Percentiles rank a stretch among this genome's conserved stretches.
phyloP scores from a whole-genome alignment of 2,113 vertebrate genomes.

The Etheostoma spectabile region DNA sequence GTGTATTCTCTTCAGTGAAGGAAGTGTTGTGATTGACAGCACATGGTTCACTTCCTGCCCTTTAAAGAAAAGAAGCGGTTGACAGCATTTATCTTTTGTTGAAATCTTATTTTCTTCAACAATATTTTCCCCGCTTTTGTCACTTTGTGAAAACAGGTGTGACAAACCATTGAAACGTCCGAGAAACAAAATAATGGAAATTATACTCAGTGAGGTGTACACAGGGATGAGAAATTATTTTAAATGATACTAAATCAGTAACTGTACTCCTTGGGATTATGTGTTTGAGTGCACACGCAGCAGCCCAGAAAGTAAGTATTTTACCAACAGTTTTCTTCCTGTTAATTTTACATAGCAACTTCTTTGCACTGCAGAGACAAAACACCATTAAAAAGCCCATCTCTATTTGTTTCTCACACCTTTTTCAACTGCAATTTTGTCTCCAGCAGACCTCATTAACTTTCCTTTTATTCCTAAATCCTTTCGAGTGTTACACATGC shows the following conservation, averaged over 20 bases:
- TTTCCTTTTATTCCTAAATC: conserved; percentile 73
- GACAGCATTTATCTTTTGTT: conserved; percentile 40
- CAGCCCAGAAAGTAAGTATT: conserved; percentile 20
- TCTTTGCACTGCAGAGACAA: conserved; percentile 47
- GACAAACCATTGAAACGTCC: conserved; percentile 35
- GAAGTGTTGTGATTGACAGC: conserved; percentile 14
- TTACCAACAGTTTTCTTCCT: conserved; percentile 10
- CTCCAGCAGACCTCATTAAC: conserved; percentile 70
- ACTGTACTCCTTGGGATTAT: conserved; percentile 11
- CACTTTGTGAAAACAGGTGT: conserved; percentile 21
- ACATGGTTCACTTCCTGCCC: conserved; percentile 37
- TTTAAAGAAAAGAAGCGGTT: conserved; percentile 41
- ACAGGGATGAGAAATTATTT: conserved; percentile 5
- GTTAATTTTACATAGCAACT: conserved; percentile 57
- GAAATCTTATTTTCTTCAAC: conserved; percentile 46
- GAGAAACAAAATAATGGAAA: conserved; percentile 30
- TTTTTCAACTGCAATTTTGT: conserved; percentile 61
- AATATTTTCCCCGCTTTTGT: conserved; percentile 37
- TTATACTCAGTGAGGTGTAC: conserved; percentile 18
- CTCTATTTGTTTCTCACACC: conserved; percentile 55
- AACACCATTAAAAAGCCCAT: conserved; percentile 58
- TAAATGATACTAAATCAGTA: conserved; percentile 23
- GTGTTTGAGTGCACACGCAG: conserved; percentile 8
- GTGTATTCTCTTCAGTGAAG: conserved; percentile 17
- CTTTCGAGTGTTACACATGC: conserved; percentile 49